phyloP scores from a whole-genome alignment of 2,888 invertebrate genomes.

The Odontothrips loti region DNA sequence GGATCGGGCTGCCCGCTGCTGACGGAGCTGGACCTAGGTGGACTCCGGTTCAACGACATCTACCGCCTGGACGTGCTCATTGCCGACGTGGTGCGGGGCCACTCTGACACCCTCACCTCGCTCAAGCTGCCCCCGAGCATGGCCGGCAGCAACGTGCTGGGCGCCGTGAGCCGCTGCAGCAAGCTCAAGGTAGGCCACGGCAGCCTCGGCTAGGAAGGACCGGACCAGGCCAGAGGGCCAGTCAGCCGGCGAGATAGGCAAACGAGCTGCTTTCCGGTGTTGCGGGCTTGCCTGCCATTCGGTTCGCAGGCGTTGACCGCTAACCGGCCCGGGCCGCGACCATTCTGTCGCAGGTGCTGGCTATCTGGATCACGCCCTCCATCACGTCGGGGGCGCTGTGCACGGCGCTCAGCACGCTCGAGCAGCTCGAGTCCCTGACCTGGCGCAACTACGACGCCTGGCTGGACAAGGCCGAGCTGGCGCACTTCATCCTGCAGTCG shows the following conservation, averaged over 20 bases:
- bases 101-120: background rate
- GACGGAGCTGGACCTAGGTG: background rate
- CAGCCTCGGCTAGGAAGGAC: background rate
- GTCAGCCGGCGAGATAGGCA: background rate
- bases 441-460: constrained; percentile 22
- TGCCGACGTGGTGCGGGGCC: constrained; percentile 10
- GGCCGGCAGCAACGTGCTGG: background rate
- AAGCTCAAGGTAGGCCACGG: background rate
- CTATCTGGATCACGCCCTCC: constrained; percentile 12
- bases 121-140: constrained; percentile 15
- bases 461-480: constrained; percentile 24
- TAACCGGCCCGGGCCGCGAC: background rate
- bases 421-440: background rate
- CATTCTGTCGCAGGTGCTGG: background rate
- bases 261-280: background rate
- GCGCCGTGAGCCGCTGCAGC: background rate
- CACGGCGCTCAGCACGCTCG: background rate
- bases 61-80: constrained; percentile 19
- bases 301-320: background rate
- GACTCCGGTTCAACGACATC: constrained; percentile 15
- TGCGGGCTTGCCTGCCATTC: background rate
- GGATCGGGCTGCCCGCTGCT: background rate
- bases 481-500: constrained; percentile 14
- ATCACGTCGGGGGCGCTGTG: background rate
- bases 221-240: background rate